These are phyloP conservation scores for Morinoia aosen DNA, from an alignment of 2,888 invertebrate genomes.

Conservation along the genomic window DNA sequence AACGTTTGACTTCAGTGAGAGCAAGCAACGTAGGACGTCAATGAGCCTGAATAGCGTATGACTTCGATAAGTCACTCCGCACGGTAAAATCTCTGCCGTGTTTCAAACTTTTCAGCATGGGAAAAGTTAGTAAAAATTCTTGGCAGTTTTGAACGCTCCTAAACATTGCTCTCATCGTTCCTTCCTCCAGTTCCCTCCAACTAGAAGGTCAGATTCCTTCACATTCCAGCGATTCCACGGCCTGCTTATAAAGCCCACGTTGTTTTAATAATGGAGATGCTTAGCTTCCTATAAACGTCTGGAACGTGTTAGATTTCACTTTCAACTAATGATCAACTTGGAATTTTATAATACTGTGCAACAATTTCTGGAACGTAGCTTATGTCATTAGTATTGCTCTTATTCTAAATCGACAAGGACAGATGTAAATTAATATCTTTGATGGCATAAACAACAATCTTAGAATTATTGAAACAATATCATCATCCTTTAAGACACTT, in stretches of 20 bases:
- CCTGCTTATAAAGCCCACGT: neutral
- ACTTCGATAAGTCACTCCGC: neutral
- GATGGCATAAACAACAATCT: neutral
- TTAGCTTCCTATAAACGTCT: neutral
- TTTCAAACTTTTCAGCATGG: slow-evolving; percentile 34
- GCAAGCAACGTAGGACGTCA: no score
- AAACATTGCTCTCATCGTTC: slow-evolving; percentile 39
- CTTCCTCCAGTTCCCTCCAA: neutral
- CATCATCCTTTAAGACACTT: neutral
- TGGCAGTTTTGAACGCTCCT: neutral
- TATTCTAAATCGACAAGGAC: neutral
- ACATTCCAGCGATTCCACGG: neutral
- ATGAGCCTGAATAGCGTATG: no score
- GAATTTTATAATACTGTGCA: neutral
- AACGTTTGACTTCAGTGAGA: no score
- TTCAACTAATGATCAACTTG: neutral
- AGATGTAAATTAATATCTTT: neutral
- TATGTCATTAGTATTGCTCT: neutral
- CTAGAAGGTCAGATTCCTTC: neutral
- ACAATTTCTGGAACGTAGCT: neutral
- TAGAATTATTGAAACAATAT: neutral
- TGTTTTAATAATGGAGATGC: neutral
- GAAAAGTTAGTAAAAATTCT: slow-evolving; percentile 39
- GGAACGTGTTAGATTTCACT: neutral
- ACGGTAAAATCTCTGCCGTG: slow-evolving; percentile 27